Base-by-base conservation (phyloP, 2,888 invertebrate species). In the Spisula subtruncata region DNA sequence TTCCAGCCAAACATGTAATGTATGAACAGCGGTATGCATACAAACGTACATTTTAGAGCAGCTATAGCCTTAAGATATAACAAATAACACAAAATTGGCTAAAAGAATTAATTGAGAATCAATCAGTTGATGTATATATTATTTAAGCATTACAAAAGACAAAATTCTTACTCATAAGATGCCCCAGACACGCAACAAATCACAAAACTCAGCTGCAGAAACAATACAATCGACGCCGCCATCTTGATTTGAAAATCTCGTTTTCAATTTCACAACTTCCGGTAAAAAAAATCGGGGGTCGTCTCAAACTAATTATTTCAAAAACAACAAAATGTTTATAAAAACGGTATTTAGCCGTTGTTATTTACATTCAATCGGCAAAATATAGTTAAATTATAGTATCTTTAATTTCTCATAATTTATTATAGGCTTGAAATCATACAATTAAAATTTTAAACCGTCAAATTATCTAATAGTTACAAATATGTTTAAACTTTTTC, bases 121-220 rank as follows among this genome's bases (percentile, higher is more conserved):
- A 41, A 41, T 41, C 8, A 41, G 41, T 41, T 41, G 41, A 41
- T 5, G 8, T 8, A 41, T 41, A 41, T 41, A 41, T 2, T 41
- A 41, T 12, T 51, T 51, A 1, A 51, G 16, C 12, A 51, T 1
- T 51, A 51, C 51, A 25, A 66, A 25, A 66, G 10, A 10, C 1
- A 66, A 25, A 66, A 25, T n/a, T 10, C 92, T 90, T 87, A 92
- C 92, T 92, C 92, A 71, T 88, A 90, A 6, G 89, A 89, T 20
- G 89, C 83, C 18, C 89, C 87, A n/a, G 79, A 35, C n/a, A 88
- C 86, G 25, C 35, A 79, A 35, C 20, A 54, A 60, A 84, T 66
- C 46, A 41, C 51, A 18, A 25, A 48, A 84, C 81, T 88, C 56
- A 87, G 29, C 41, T 85, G 20, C 14, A 90, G 85, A 16, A 46